These are phyloP conservation scores for Esox niger DNA, from an alignment of 2,113 vertebrate species.

Conservation along the genomic window DNA sequence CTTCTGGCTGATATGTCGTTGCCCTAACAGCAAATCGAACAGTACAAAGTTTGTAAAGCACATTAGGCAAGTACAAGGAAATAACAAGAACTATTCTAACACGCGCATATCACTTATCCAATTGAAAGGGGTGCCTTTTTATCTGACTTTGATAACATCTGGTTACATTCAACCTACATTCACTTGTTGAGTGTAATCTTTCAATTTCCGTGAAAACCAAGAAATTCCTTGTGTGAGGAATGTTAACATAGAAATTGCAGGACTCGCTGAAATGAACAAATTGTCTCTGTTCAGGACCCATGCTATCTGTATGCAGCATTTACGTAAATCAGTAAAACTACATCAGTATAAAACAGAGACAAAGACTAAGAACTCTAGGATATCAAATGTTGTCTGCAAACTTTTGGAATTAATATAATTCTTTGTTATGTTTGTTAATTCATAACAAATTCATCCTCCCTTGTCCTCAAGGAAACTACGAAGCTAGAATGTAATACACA, in stretches of 20 bases:
- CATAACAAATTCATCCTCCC: constrained; percentile 16
- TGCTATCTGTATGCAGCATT: constrained; percentile 1
- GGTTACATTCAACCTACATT: not conserved
- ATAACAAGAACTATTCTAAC: not conserved
- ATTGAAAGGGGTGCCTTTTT: not conserved
- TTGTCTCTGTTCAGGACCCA: not conserved
- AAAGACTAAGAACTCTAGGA: constrained; percentile 29
- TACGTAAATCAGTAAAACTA: constrained; percentile 28
- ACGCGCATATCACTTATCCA: not conserved
- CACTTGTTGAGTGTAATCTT: not conserved
- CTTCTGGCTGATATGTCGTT: not conserved
- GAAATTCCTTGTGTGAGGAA: not conserved
- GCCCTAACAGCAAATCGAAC: not conserved
- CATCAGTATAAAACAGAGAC: constrained; percentile 39
- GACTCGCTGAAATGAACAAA: constrained; percentile 24
- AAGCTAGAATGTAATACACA: not conserved
- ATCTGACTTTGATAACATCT: not conserved
- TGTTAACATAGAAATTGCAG: constrained; percentile 29
- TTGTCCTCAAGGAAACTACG: not conserved
- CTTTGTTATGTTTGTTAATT: constrained; percentile 34
- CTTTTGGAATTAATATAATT: constrained; percentile 65
- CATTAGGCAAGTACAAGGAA: not conserved
- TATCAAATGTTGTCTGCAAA: constrained; percentile 36
- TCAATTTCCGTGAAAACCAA: not conserved
- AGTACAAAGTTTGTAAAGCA: not conserved